phyloP scores from a whole-genome alignment of 2,888 invertebrate species.

The Amphipyra tragopoginis region DNA sequence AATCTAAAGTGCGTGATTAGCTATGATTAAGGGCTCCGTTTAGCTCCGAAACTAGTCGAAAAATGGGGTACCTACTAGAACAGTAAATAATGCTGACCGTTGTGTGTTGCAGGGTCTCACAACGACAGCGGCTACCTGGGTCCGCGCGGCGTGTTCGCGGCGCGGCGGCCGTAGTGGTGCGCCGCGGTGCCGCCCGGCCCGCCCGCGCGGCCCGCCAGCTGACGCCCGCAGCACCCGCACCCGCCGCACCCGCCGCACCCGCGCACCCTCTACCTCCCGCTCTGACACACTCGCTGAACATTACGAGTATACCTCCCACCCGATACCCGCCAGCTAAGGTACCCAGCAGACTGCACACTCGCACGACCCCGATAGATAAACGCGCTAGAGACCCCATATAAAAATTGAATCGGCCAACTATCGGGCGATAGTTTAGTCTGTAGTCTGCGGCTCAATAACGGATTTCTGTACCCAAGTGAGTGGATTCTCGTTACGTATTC shows the following conservation, averaged over 20 bases:
- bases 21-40: too few species aligned
- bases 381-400: too few species aligned
- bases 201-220: constrained; percentile 27
- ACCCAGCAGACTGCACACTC: too few species aligned
- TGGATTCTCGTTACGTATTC: too few species aligned
- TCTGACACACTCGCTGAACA: constrained; percentile 4
- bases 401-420: too few species aligned
- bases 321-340: neutral
- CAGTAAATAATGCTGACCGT: neutral
- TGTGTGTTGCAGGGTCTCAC: constrained; percentile 37
- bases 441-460: too few species aligned
- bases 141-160: constrained; percentile 65
- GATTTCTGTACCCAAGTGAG: too few species aligned
- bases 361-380: too few species aligned
- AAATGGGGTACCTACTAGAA: too few species aligned
- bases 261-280: constrained; percentile 14
- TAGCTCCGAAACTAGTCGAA: too few species aligned
- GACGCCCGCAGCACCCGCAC: constrained; percentile 11
- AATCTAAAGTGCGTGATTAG: neutral
- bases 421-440: too few species aligned
- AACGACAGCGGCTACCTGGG: constrained; percentile 63
- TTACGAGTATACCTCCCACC: neutral
- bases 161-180: constrained; percentile 79
- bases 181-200: constrained; percentile 70
- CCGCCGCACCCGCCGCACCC: neutral